Base-by-base conservation (phyloP, 1,140 invertebrate genomes). In the Reticulitermes speratus region DNA sequence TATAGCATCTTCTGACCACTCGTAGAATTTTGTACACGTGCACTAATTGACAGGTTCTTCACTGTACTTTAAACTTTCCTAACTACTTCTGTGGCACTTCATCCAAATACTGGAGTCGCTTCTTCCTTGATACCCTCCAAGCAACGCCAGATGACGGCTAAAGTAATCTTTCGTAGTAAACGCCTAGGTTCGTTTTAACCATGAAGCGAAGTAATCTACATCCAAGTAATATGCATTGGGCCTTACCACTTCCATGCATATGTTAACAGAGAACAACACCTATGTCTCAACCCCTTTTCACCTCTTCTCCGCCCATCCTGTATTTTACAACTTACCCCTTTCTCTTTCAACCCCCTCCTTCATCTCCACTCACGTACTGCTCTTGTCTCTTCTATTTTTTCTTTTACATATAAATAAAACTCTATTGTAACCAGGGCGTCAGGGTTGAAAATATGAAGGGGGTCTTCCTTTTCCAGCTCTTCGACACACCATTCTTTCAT, bases 361-460 rank as follows among this genome's bases (percentile, higher is more conserved):
- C 19, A n/a, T 25, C 65, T 2, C 65, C 65, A 75, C 25, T 75
- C 65, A 14, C 65, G 25, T 30, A 9, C 7, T 30, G 9, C n/a
- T 75, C 25, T 75, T 30, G 25, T 30, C n/a, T 75, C 65, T 14
- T 65, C 59, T 65, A 65, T 30, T 75, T 75, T 75, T 75, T 75
- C 65, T 75, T 75, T 75, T 75, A 75, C 65, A 75, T 75, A 75
- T 75, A 75, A 75, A 75, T 75, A 75, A 75, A 75, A 30, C 65
- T 75, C 25, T 12, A 30, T 75, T 75, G 65, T 75, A 75, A 75
- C 25, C 65, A 30, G 65, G 65, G 65, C 65, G 65, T 75, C 65
- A 75, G 65, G 65, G 65, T 75, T 75, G 65, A 75, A 75, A 75
- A 75, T 75, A 75, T 75, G 65, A 25, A 75, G 25, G 65, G 65